Evolutionary conservation across 2,113 vertebrate species (phyloP).

Genomic region (Cyphomyrus discorhynchus): DNA sequence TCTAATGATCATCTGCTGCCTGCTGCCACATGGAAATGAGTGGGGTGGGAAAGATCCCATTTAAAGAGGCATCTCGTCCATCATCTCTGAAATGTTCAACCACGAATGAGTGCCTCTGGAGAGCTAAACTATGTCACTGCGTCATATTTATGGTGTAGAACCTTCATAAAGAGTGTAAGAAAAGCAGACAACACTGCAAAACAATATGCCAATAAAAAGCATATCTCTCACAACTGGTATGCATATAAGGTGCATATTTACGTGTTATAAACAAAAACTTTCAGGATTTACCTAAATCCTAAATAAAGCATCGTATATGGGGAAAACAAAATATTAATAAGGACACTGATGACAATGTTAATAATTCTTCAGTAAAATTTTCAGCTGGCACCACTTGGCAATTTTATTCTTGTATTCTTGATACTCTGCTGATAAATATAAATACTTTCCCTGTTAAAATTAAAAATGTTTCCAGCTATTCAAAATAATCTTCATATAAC

Average conservation of each 20-base stretch:
- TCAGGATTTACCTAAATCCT: background rate
- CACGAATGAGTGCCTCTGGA: background rate
- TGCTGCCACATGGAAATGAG: conserved; percentile 5
- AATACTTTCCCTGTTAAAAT: background rate
- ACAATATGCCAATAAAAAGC: background rate
- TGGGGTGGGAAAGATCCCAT: background rate
- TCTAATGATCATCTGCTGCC: conserved; percentile 22
- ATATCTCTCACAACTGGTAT: background rate
- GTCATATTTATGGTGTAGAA: background rate
- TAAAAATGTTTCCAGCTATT: background rate
- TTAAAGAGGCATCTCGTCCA: background rate
- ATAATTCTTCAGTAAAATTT: background rate
- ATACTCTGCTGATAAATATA: background rate
- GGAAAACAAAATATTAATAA: background rate
- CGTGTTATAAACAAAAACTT: background rate
- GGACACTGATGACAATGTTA: background rate
- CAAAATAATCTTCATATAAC: background rate
- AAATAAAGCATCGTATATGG: background rate
- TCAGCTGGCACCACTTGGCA: background rate
- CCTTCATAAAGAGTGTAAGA: background rate
- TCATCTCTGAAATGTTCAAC: background rate
- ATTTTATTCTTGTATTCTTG: background rate
- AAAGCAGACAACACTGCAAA: background rate
- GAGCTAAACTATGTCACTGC: background rate
- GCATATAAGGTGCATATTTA: background rate